Evolutionary conservation across 1,140 invertebrate species (phyloP).

Genomic region (Sitophilus oryzae): DNA sequence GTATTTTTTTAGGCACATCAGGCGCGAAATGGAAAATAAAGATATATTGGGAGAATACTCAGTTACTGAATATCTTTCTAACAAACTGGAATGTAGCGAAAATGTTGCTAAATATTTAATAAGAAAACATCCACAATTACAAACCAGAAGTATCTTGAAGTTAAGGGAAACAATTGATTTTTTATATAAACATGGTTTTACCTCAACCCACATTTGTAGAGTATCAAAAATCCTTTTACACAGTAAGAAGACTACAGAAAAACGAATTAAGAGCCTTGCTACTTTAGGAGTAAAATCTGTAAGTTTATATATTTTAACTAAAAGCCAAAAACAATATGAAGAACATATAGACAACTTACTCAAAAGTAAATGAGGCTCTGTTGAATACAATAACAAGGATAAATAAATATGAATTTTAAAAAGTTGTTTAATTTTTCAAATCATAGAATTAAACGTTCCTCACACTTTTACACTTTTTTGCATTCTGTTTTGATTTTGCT

Average conservation of each 20-base stretch:
- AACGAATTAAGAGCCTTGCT: conserved; percentile 45
- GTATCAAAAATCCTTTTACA: conserved; percentile 49
- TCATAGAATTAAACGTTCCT: no score
- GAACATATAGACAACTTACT: conserved; percentile 35
- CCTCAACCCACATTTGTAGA: conserved; percentile 45
- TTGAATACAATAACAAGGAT: neutral
- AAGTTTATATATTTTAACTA: conserved; percentile 47
- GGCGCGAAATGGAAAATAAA: conserved; percentile 44
- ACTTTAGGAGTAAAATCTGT: conserved; percentile 42
- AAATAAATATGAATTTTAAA: no score
- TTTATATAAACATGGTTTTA: conserved; percentile 45
- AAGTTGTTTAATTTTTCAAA: no score
- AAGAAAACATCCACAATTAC: conserved; percentile 44
- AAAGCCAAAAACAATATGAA: conserved; percentile 47
- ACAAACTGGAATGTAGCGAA: conserved; percentile 44
- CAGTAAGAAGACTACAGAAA: conserved; percentile 47
- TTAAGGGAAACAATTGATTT: conserved; percentile 50
- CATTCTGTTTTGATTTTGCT: no score
- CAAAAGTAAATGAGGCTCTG: conserved; percentile 30
- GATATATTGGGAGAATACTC: conserved; percentile 45
- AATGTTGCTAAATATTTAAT: conserved; percentile 43
- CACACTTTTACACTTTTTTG: no score
- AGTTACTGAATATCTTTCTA: conserved; percentile 46
- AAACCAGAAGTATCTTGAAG: conserved; percentile 46
- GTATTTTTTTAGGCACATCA: conserved; percentile 40